Conservation (phyloP, 2,797 vertebrate genomes). For the Sebastes paucispinis region DNA sequence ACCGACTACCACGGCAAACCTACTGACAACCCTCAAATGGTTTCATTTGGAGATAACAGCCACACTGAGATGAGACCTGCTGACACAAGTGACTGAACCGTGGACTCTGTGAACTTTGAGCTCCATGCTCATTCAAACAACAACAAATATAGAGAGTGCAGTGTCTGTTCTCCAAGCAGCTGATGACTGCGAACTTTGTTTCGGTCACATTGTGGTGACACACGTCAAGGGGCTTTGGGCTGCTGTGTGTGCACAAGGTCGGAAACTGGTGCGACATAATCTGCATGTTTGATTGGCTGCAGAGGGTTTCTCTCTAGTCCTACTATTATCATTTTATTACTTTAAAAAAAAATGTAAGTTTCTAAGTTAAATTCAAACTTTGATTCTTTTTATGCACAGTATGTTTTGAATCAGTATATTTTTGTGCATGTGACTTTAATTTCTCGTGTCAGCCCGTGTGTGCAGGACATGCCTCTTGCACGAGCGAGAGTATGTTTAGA, state of each 20-base stretch:
- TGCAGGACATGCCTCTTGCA: not conserved
- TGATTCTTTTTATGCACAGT: not conserved
- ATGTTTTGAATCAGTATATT: not conserved
- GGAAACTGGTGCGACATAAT: not conserved
- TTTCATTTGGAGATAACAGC: not conserved
- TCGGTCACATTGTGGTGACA: conserved; percentile 30
- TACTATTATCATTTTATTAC: not conserved
- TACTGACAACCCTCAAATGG: not conserved
- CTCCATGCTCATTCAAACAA: not conserved
- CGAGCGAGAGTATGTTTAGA: conserved; percentile 40
- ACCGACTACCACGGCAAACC: no score
- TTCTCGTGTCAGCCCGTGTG: not conserved
- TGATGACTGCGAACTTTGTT: conserved; percentile 25
- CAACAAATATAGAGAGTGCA: conserved; percentile 8
- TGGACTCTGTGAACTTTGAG: not conserved
- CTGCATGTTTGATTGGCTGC: not conserved
- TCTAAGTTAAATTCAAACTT: not conserved
- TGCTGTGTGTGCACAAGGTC: conserved; percentile 1
- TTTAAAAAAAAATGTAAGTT: not conserved
- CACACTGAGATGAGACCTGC: not conserved
- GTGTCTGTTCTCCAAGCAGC: conserved; percentile 6
- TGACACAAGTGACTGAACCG: not conserved
- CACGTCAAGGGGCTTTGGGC: conserved; percentile 28
- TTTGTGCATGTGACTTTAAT: not conserved
- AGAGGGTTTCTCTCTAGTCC: not conserved